Evolutionary conservation across 2,113 vertebrate species (phyloP).

Genomic region (Oncorhynchus masou): DNA sequence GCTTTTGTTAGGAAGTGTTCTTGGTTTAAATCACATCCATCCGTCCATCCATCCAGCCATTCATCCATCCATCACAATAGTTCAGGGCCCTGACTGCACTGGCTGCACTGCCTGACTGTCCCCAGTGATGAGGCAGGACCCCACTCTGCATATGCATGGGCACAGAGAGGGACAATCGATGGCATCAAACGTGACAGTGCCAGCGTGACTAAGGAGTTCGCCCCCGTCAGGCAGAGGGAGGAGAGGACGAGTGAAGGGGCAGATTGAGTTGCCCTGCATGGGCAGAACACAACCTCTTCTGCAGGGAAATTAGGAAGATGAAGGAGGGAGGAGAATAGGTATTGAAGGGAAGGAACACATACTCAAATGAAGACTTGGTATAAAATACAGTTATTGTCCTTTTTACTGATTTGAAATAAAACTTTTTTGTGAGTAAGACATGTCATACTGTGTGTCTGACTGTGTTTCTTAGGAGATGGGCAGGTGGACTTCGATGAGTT

Average conservation of each 20-base stretch:
- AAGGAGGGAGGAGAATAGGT: background rate
- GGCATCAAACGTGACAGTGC: conserved; percentile 6
- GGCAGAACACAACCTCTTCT: conserved; percentile 8
- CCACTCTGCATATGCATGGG: conserved; percentile 14
- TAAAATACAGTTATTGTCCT: background rate
- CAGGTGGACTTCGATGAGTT: conserved; percentile 98
- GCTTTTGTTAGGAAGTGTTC: no score
- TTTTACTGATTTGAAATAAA: background rate
- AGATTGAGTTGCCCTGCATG: conserved; percentile 26
- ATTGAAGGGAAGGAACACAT: background rate
- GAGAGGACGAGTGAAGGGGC: conserved; percentile 11
- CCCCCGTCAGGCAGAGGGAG: background rate
- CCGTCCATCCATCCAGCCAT: background rate
- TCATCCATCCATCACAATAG: conserved; percentile 3
- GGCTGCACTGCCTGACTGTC: background rate
- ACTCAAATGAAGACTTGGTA: background rate
- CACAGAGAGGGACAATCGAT: conserved; percentile 9
- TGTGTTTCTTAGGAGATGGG: conserved; percentile 83
- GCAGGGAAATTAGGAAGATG: background rate
- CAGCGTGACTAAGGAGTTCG: background rate
- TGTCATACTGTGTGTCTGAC: background rate
- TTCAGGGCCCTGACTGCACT: background rate
- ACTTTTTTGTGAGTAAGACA: background rate
- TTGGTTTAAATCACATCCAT: no score
- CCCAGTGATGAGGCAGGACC: background rate